phyloP scores from a whole-genome alignment of 2,797 vertebrate genomes.

The Ctenosaura bakeri region DNA sequence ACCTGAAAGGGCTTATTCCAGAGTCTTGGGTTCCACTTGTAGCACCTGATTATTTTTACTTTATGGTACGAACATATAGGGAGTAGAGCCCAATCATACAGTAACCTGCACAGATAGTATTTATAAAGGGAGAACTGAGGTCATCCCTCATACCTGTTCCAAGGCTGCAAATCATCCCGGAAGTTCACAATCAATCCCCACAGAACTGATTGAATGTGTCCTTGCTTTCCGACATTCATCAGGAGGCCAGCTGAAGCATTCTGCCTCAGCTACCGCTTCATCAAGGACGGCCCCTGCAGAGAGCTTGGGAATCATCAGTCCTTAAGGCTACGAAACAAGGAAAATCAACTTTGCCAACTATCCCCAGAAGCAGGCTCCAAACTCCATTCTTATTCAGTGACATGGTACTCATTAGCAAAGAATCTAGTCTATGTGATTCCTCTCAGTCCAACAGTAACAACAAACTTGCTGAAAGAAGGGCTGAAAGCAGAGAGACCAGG shows the following conservation, averaged over 20 bases:
- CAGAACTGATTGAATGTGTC: neutral
- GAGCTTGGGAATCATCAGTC: neutral
- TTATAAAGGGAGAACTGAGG: neutral
- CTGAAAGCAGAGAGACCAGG: neutral
- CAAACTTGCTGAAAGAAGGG: neutral
- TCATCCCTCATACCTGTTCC: neutral
- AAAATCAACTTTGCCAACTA: neutral
- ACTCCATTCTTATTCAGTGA: neutral
- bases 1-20: neutral
- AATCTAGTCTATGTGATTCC: neutral
- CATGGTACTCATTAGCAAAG: neutral
- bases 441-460: neutral
- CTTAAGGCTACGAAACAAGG: neutral
- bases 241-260: neutral
- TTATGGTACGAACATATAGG: neutral
- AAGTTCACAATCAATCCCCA: neutral
- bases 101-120: neutral
- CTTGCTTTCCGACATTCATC: neutral
- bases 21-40: constrained; percentile 4
- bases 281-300: neutral
- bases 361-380: neutral
- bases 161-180: too few relatives aligned
- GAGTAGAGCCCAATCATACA: neutral
- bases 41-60: neutral
- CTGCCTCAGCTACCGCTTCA: neutral